A percentile compares a stretch with the other conserved stretches of the same genome.
phyloP scores from a whole-genome alignment of 2,113 vertebrate species.

The Phaethornis superciliosus region DNA sequence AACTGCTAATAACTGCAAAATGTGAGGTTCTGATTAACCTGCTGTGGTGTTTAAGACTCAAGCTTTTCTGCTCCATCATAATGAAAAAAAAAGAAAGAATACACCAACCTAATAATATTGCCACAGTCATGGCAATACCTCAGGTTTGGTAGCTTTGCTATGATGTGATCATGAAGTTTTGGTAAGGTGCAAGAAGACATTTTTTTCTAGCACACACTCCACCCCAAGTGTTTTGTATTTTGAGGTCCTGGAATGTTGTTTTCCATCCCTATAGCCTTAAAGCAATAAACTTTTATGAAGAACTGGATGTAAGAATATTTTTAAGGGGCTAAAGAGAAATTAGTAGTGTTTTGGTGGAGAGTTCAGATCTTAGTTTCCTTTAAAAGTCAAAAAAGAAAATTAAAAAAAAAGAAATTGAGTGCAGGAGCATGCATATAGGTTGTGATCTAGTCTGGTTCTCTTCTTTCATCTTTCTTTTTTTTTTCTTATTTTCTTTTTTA shows the following conservation, averaged over 20 bases:
- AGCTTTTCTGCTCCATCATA: too few relatives aligned
- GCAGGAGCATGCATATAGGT: background rate
- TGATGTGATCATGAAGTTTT: background rate
- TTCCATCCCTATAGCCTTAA: background rate
- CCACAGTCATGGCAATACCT: background rate
- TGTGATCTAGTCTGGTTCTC: background rate
- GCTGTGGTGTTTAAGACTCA: background rate
- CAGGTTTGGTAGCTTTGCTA: background rate
- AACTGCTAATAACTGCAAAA: background rate
- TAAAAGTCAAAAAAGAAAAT: background rate
- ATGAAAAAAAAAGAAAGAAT: too few relatives aligned
- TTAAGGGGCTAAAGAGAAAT: background rate
- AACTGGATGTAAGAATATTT: background rate
- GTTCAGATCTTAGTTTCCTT: background rate
- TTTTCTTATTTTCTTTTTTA: background rate
- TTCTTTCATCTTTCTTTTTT: background rate
- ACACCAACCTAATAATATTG: background rate
- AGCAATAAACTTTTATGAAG: background rate
- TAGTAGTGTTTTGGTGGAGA: background rate
- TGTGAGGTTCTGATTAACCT: background rate
- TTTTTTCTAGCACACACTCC: rapidly evolving
- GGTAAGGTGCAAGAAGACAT: background rate
- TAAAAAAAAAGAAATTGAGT: background rate
- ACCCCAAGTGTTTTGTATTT: background rate
- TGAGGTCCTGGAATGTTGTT: background rate